Evolutionary conservation across 2,888 invertebrate genomes (phyloP), one percentile per base, ranked within the genome.

Genomic region (Tetanocera ferruginea): DNA sequence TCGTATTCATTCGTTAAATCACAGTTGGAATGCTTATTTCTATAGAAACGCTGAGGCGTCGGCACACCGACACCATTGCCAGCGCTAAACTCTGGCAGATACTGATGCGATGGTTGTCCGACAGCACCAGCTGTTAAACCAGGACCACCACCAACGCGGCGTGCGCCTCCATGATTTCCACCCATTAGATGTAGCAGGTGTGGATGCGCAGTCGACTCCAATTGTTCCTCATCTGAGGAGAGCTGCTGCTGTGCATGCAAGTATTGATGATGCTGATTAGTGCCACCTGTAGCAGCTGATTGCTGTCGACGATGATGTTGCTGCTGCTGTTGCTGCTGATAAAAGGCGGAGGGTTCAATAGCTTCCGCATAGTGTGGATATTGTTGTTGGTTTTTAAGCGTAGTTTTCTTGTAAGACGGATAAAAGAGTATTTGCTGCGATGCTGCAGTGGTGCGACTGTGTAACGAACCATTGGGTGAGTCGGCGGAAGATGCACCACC

Each of bases 21-120:
- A 88, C 88, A 88, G 88, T 88, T 88, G 86, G 88, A 88, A 87
- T 87, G 89, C 86, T 88, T 86, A 86, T 88, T 87, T 85, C 87
- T 88, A 87, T 85, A 86, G 81, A 86, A 86, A 79, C 85, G 87
- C 82, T 88, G 88, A 67, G 80, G 81, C 34, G 76, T 17, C 37
- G 78, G 79, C 11, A 73, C 78, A 49, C 80, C 75, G n/a, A 72
- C 79, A 74, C 81, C 81, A 28, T 78, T 80, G 14, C 57, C 76
- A n/a, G 72, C 73, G 19, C 62, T 73, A 57, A 71, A 71, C 6
- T 70, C 77, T 37, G 75, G 74, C 66, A 60, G 76, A 52, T 78
- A 76, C n/a, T 85, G 83, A 77, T 87, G 84, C 25, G 84, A 86
- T 76, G 86, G 83, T 73, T 84, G 52, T 25, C 43, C 31, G 82